Base-by-base conservation (phyloP, 1,140 invertebrate species). In the Zaprionus taronus region DNA sequence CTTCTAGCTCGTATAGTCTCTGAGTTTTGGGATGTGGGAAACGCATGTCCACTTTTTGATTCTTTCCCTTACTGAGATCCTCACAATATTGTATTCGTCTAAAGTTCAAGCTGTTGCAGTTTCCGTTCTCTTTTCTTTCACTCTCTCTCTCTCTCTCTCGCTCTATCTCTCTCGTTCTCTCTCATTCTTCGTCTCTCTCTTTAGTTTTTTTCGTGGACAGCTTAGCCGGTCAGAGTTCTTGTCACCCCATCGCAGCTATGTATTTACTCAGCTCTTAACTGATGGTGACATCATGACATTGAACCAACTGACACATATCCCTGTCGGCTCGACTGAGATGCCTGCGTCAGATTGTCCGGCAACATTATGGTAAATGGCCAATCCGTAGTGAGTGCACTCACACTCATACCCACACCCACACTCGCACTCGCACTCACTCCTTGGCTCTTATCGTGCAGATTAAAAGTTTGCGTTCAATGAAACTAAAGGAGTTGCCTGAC, bases 391-490 rank as follows among this genome's bases (percentile, higher is more conserved):
- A 51, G 47, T 51, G 47, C 20, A 51, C 47, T 24, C 47, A 14
- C 47, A 51, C n/a, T 2, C 47, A 47, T 9, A 49, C 47, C 4
- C 17, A 49, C 17, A 49, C 47, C 4, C 17, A 20, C n/a, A 49
- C 47, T 38, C 34, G 2, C 20, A 17, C 34, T 63, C 47, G 3
- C 47, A 2, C 20, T 34, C 62, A 36, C 58, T 7, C 38, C 17
- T 11, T 53, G n/a, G 4, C 67, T 64, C 60, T 71, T 58, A 75
- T 71, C 72, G 36, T 60, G 69, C 58, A 64, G 72, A 75, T 75
- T 75, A 75, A 75, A 75, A 75, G 67, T 75, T 75, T 75, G 67
- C 67, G 68, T 75, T 75, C 53, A 75, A 75, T 75, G 53, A 60
- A 71, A 71, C 67, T 71, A 75, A 57, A 55, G 60, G 53, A 75